Evolutionary conservation across 2,797 vertebrate genomes (phyloP).

Genomic region (Tamandua tetradactyla): DNA sequence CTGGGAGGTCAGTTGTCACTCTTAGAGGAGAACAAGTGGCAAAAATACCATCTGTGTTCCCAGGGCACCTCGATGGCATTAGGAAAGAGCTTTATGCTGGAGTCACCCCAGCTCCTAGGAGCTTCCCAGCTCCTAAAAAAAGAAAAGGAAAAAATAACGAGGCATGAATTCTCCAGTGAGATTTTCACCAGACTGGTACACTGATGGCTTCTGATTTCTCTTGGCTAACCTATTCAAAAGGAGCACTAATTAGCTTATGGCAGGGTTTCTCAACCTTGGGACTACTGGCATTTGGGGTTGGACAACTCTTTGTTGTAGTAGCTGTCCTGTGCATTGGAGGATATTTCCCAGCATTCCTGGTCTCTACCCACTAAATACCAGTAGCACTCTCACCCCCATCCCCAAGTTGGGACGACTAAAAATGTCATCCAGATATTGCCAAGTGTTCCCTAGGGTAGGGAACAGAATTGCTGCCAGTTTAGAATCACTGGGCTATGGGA

Average conservation of each 20-base stretch:
- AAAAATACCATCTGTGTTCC: slow-evolving; percentile 66
- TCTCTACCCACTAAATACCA: background rate
- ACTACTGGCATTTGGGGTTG: background rate
- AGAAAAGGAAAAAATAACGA: background rate
- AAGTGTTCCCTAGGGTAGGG: background rate
- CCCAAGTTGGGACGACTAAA: background rate
- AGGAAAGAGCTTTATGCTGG: slow-evolving; percentile 48
- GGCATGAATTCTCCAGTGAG: slow-evolving; percentile 21
- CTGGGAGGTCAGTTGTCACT: slow-evolving; percentile 75
- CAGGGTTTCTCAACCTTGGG: background rate
- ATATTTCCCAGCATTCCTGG: background rate
- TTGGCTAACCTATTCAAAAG: slow-evolving; percentile 30
- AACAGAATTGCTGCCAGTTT: background rate
- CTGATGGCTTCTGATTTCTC: slow-evolving; percentile 29
- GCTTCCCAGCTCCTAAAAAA: slow-evolving; percentile 29
- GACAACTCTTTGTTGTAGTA: background rate
- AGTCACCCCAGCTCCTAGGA: slow-evolving; percentile 19
- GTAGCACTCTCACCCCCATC: background rate
- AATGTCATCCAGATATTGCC: slow-evolving; percentile 38
- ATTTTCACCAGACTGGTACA: background rate
- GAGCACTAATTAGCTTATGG: slow-evolving; percentile 1
- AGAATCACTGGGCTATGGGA: background rate
- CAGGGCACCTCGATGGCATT: slow-evolving; percentile 64
- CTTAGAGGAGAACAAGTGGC: slow-evolving; percentile 57
- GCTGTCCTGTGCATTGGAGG: background rate